Base-by-base conservation (phyloP, 2,113 vertebrate species). In the Cyphomyrus discorhynchus region DNA sequence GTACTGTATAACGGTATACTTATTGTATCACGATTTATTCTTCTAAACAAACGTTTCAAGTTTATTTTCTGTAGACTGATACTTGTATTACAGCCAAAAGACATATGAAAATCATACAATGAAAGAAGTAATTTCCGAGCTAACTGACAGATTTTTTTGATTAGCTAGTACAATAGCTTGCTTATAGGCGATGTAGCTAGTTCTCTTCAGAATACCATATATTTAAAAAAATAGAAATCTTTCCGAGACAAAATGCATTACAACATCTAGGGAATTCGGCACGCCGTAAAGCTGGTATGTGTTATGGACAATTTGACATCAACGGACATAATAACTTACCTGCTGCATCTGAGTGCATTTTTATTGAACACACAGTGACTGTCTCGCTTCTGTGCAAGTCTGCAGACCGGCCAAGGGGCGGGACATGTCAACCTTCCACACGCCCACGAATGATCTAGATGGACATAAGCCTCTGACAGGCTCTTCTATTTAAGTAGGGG, bases 281-380 rank as follows among this genome's bases (percentile, higher is more conserved):
- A 42, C 80, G 27, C 88, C 85, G 86, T 88, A 91, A 80, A 80
- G 35, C 74, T 80, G 74, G 74, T 80, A 80, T 82, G 80, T 89
- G 35, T 80, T 80, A 80, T 80, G 74, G 74, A 80, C 62, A 88
- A 89, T 62, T 91, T 58, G 87, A 80, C 17, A 84, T 49, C 86
- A 90, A 91, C 93, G 93, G 89, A 90, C 85, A 83, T 88, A 85
- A 91, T 88, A 91, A 99, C 98, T 98, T 97, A 99, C 98, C 98
- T 98, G 98, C 97, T 97, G 98, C 97, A 99, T 99, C 97, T 96
- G 98, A 98, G 98, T 99, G 98, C 98, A 99, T 99, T 98, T 99
- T 99, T 96, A 97, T 96, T 96, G 97, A 96, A 96, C 95, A 95
- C 95, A 96, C 95, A 95, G 95, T 94, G 94, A 95, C 94, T 50